These are phyloP conservation scores for Typhlichthys eigenmanni DNA, from an alignment of 2,797 vertebrate species.

Conservation along the genomic window DNA sequence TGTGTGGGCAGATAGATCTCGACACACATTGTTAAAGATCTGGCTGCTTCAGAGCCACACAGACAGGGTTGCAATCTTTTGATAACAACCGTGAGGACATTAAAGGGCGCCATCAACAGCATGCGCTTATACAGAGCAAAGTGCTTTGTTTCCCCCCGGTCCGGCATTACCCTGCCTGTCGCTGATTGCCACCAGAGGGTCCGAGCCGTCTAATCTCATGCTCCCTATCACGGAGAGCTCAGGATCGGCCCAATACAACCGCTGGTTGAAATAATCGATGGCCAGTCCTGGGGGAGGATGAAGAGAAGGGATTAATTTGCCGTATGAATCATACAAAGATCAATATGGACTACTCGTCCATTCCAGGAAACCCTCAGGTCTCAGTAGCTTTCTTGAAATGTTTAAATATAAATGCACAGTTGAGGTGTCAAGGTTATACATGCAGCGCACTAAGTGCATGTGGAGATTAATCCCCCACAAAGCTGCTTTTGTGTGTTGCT, in stretches of 20 bases:
- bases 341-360: constrained; percentile 35
- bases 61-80: constrained; percentile 34
- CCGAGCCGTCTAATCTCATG: constrained; percentile 90
- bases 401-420: constrained; percentile 20
- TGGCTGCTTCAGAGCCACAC: constrained; percentile 18
- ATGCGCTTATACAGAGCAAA: constrained; percentile 21
- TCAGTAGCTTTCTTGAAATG: constrained; percentile 22
- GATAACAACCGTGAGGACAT: constrained; percentile 33
- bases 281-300: constrained; percentile 83
- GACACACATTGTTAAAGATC: constrained; percentile 13
- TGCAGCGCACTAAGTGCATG: constrained; percentile 6
- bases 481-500: constrained; percentile 21
- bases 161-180: constrained; percentile 86
- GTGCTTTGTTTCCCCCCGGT: constrained; percentile 21
- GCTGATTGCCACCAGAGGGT: constrained; percentile 86
- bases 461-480: constrained; percentile 14
- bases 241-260: constrained; percentile 96
- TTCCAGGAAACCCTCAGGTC: constrained; percentile 24
- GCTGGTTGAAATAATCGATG: constrained; percentile 93
- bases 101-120: constrained; percentile 16
- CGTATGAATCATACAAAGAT: constrained; percentile 58
- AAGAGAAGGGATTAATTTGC: constrained; percentile 62
- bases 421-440: constrained; percentile 10
- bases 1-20: constrained; percentile 22
- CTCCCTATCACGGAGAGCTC: constrained; percentile 95